Evolutionary conservation across 2,113 vertebrate genomes (phyloP).

Genomic region (Gambusia affinis): DNA sequence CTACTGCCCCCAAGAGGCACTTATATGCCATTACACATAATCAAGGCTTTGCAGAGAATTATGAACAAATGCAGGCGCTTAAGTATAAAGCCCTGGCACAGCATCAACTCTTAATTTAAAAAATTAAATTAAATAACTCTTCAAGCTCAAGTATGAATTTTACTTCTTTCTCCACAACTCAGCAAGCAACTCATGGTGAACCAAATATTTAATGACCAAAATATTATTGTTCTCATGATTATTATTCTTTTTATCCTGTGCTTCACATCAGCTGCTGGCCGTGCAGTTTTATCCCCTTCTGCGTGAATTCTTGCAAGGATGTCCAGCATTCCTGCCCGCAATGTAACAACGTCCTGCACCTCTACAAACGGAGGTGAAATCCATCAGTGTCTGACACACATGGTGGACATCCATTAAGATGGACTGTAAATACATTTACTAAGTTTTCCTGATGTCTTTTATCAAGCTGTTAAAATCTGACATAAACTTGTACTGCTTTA

Average conservation of each 20-base stretch:
- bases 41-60: no score
- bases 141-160: no score
- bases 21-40: no score
- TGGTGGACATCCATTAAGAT: background rate
- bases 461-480: background rate
- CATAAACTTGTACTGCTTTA: background rate
- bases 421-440: background rate
- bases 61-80: no score
- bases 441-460: background rate
- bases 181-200: background rate
- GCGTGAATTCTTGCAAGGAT: slow-evolving; percentile 82
- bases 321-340: slow-evolving; percentile 86
- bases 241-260: background rate
- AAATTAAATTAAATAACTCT: no score
- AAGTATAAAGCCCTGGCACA: no score
- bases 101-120: background rate
- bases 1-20: no score
- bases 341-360: slow-evolving; percentile 77
- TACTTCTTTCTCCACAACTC: no score
- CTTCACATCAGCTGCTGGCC: slow-evolving; percentile 78
- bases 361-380: slow-evolving; percentile 78
- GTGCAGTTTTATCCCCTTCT: slow-evolving; percentile 90
- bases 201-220: background rate
- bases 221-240: background rate
- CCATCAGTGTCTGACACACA: background rate